Conservation (phyloP, 1,140 invertebrate species). For the Antheraea mylitta region DNA sequence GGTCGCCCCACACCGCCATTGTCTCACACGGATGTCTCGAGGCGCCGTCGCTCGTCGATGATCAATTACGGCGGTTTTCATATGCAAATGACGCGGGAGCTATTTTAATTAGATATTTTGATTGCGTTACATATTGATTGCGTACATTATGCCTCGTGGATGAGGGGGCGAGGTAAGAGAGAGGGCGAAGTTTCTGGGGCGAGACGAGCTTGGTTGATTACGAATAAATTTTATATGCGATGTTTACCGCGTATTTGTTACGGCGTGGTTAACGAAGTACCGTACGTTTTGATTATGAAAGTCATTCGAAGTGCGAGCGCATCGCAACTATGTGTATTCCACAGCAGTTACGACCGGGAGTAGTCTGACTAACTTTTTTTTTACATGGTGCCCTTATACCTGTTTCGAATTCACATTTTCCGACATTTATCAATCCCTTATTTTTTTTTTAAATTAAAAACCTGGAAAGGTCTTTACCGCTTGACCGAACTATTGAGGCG, state of each 20-base stretch:
- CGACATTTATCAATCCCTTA: too few relatives aligned
- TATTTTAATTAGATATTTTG: conserved; percentile 64
- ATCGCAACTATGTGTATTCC: too few relatives aligned
- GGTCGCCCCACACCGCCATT: conserved; percentile 27
- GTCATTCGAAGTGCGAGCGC: too few relatives aligned
- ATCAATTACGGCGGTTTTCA: conserved; percentile 70
- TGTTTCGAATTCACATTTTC: too few relatives aligned
- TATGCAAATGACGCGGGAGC: conserved; percentile 66
- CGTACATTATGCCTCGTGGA: conserved; percentile 27
- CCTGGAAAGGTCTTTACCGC: too few relatives aligned
- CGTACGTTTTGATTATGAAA: neutral
- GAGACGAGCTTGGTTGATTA: conserved; percentile 3
- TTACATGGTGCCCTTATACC: too few relatives aligned
- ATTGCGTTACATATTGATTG: conserved; percentile 69
- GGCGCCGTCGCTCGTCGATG: conserved; percentile 29
- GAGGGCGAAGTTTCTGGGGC: conserved; percentile 12
- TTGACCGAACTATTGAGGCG: too few relatives aligned
- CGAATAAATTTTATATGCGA: conserved; percentile 10
- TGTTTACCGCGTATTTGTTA: conserved; percentile 4
- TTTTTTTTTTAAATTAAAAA: too few relatives aligned
- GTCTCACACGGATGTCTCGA: conserved; percentile 33
- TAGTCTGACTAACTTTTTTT: too few relatives aligned
- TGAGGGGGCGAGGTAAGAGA: neutral
- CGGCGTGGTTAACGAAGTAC: too few relatives aligned
- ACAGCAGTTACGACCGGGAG: too few relatives aligned